Conservation (phyloP, 2,888 invertebrate genomes). For the Polymixis flavicincta region DNA sequence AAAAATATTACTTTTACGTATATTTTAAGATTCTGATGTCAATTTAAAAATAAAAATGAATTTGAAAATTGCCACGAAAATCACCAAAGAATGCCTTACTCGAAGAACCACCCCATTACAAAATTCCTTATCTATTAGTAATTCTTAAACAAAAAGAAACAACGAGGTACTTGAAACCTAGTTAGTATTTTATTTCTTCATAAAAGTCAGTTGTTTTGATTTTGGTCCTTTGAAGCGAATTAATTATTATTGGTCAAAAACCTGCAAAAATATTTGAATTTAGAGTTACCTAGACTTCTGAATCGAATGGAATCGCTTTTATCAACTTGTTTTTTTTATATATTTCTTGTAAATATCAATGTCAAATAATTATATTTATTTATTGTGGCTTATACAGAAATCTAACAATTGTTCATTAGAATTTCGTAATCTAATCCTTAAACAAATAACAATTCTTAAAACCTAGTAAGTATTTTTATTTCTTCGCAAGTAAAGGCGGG, state of each 20-base stretch:
- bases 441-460: neutral
- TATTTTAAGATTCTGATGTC: too few species aligned
- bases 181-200: slow-evolving; percentile 14
- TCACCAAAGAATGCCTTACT: too few species aligned
- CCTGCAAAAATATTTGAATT: neutral
- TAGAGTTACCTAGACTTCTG: neutral
- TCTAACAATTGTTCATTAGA: neutral
- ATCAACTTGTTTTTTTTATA: too few species aligned
- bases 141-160: neutral
- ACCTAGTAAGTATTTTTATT: slow-evolving; percentile 8
- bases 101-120: too few species aligned
- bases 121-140: too few species aligned
- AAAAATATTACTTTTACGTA: too few species aligned
- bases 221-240: neutral
- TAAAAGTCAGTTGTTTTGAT: neutral
- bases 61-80: too few species aligned
- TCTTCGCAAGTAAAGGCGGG: neutral
- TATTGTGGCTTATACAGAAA: neutral
- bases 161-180: neutral
- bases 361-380: neutral
- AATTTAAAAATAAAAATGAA: too few species aligned
- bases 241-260: too few species aligned
- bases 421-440: neutral
- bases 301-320: neutral
- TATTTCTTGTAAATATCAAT: neutral